Conservation (phyloP, 2,113 vertebrate species). For the Syrrhaptes paradoxus region DNA sequence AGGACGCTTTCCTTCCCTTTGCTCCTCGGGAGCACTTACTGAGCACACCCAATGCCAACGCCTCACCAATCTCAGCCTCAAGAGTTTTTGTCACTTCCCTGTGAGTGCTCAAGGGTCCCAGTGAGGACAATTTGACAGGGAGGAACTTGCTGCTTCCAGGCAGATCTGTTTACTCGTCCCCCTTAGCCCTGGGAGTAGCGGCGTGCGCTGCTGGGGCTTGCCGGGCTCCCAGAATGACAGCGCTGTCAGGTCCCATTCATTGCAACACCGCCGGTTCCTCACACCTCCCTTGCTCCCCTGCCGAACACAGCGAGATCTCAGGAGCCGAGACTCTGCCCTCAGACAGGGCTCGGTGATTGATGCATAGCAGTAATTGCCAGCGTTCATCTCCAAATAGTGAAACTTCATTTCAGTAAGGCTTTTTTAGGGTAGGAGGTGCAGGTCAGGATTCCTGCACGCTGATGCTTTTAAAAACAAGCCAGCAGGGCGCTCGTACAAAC, state of each 20-base stretch:
- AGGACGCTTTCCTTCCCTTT: not conserved
- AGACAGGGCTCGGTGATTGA: not conserved
- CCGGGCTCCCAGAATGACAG: not conserved
- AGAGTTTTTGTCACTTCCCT: not conserved
- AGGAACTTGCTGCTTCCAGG: not conserved
- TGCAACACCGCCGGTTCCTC: not conserved
- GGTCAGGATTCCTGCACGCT: not conserved
- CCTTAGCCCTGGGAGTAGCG: not conserved
- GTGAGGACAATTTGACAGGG: not conserved
- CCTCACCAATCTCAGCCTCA: not conserved
- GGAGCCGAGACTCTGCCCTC: not conserved
- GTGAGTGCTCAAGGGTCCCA: not conserved
- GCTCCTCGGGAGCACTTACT: accelerated
- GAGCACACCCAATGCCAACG: not conserved
- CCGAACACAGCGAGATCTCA: not conserved
- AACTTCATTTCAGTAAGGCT: constrained; percentile 26
- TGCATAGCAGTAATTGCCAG: not conserved
- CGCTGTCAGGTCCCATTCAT: constrained; percentile 2
- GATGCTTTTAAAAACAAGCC: not conserved
- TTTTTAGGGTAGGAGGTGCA: constrained; percentile 10
- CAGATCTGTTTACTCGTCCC: not conserved
- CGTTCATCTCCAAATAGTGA: not conserved
- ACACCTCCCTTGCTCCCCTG: not conserved
- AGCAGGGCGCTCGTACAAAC: not conserved
- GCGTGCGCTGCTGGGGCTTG: not conserved